Evolutionary conservation across 2,113 vertebrate genomes (phyloP), one percentile per base, ranked within the genome.

Genomic region (Cyprinodon variegatus): DNA sequence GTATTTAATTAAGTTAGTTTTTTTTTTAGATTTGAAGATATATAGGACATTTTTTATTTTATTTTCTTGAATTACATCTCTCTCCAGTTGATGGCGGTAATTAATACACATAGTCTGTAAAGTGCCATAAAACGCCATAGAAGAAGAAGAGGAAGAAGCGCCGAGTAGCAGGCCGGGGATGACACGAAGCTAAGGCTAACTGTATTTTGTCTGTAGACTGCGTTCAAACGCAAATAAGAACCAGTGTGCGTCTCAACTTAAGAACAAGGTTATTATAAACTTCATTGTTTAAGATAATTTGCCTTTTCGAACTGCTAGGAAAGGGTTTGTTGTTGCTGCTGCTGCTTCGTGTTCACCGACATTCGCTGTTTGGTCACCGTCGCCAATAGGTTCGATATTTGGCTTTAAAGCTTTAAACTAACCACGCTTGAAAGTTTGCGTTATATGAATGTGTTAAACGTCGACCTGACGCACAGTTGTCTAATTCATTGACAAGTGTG

Each of bases 281-380:
- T 38, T 68, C 36, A 11, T 15, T 41, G 1, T 1, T 72, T 22
- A 1, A 13, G 1, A 15, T 50, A 41, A n/a, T 0, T 12, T 0
- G 15, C 8, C 0, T 10, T 38, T 66, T 45, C 2, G 36, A 20
- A 8, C 3, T 1, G 64, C 1, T 64, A 10, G 17, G 11, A 15
- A 17, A 14, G 38, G 57, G 15, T 81, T 65, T 59, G 20, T 62
- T 29, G 17, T n/a, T 50, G 9, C 36, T 38, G 20, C 12, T 73
- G 9, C 36, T 38, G 20, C 12, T 73, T n/a, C n/a, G 36, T 0
- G 53, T 60, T 86, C 43, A 72, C 87, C 88, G 87, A 53, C 38
- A 3, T 68, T 86, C 88, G 86, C 86, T n/a, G 11, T 29, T 7
- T 15, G 38, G 86, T 79, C 88, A 88, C 82, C 59, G 61, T 65